phyloP scores from a whole-genome alignment of 2,797 vertebrate species.

The Pangasius macronema region DNA sequence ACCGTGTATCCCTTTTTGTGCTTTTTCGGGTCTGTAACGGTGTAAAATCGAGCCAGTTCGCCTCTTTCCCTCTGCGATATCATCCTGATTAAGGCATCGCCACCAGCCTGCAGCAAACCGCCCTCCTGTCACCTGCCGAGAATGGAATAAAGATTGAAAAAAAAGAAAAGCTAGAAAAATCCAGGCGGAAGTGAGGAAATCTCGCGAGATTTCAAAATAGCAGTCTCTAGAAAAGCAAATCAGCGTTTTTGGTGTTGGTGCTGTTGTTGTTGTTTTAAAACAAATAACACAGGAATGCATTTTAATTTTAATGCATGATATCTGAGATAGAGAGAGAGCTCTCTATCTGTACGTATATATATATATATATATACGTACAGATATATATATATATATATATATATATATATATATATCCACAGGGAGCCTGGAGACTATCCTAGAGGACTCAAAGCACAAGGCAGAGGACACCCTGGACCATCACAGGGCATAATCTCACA shows the following conservation, averaged over 20 bases:
- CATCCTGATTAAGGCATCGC: conserved; percentile 80
- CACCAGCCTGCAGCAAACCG: neutral
- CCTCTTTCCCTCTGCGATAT: conserved; percentile 86
- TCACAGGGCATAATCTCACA: too few species aligned
- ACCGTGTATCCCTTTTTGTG: conserved; percentile 93
- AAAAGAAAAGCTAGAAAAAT: neutral
- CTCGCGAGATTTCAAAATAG: conserved; percentile 25
- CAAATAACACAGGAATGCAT: neutral
- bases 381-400: too few species aligned
- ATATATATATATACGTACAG: too few species aligned
- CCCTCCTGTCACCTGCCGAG: conserved; percentile 6
- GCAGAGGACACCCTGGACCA: too few species aligned
- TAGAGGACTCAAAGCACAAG: too few species aligned
- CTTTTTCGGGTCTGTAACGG: conserved; percentile 90
- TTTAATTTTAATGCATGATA: too few species aligned
- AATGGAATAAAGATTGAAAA: neutral
- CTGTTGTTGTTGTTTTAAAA: neutral
- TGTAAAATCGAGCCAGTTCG: conserved; percentile 95
- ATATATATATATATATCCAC: too few species aligned
- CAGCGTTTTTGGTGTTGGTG: neutral
- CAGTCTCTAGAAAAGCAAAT: neutral
- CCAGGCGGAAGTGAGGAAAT: neutral
- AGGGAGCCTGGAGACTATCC: too few species aligned
- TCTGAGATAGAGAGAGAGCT: too few species aligned
- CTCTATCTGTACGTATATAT: too few species aligned